Evolutionary conservation across 2,113 vertebrate genomes (phyloP).

Genomic region (Laterallus jamaicensis): DNA sequence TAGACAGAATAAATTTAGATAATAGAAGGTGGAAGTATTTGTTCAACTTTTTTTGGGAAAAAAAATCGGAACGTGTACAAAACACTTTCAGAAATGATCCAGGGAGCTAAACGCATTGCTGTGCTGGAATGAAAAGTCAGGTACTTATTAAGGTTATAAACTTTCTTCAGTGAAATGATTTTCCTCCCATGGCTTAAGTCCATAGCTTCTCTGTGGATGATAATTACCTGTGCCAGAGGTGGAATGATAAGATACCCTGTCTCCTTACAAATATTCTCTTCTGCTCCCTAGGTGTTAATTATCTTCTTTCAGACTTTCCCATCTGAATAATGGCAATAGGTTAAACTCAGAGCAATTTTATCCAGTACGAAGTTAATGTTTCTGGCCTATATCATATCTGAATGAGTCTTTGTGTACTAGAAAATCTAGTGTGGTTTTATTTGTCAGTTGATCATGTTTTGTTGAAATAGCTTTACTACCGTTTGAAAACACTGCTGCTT

Average conservation of each 20-base stretch:
- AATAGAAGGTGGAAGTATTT: not conserved
- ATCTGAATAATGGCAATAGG: not conserved
- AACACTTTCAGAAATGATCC: not conserved
- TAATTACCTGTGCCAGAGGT: not conserved
- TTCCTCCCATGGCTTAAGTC: not conserved
- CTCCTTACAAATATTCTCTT: not conserved
- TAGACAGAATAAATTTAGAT: not conserved
- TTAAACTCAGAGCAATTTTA: not conserved
- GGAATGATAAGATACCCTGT: not conserved
- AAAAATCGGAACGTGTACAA: not conserved
- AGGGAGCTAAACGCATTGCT: not conserved
- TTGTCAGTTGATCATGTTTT: not conserved
- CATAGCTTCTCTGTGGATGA: not conserved
- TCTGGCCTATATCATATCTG: not conserved
- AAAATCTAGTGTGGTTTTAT: not conserved
- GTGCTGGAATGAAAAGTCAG: not conserved
- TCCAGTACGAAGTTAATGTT: not conserved
- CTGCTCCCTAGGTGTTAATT: not conserved
- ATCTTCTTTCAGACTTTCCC: not conserved
- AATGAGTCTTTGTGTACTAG: not conserved
- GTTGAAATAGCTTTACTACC: not conserved
- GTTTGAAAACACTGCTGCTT: not conserved
- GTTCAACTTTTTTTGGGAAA: rapidly evolving
- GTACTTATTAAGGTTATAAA: not conserved
- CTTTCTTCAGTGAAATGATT: not conserved